Evolutionary conservation across 1,140 invertebrate species (phyloP), one percentile per base, ranked within the genome.

Genomic region (Drosophila sucinea): DNA sequence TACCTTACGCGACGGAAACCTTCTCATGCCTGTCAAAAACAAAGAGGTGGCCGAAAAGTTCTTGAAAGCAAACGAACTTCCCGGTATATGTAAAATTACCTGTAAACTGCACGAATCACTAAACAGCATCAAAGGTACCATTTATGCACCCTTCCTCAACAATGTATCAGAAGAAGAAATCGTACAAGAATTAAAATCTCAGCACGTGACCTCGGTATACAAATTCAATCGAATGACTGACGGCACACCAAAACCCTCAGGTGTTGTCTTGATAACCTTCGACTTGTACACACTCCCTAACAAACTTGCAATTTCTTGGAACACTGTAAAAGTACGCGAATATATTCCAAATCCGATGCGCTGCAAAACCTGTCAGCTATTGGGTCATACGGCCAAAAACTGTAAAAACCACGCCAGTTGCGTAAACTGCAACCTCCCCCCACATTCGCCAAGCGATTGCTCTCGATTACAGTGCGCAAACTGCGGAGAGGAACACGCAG

Each of bases 101-200:
- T 54, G 61, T 30, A 64, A 64, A 33, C 61, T 64, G 29, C 61
- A 64, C 7, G 61, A 64, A n/a, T 32, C 61, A 1, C 51, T 64
- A 30, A 64, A 64, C 47, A 35, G 30, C 33, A 32, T 38, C 5
- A 60, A 60, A 60, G 32, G 58, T 27, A 38, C n/a, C 23, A 38
- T 54, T 23, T 54, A 64, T 35, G 61, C 44, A 1, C 44, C 61
- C 32, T 64, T 33, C 6, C 44, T 54, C 5, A 64, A 64, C 23
- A 64, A 64, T 32, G 33, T 64, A 54, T n/a, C 61, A 29, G 61
- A 64, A 54, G 30, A 64, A 1, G 61, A 64, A 64, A 64, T 32
- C 3, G 6, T 64, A 6, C 30, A 64, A n/a, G 33, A 44, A 64
- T 30, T 32, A 27, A 44, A 64, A 10, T 17, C 17, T 17, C 17